Evolutionary conservation across 2,797 vertebrate species (phyloP).

Genomic region (Gymnopithys bicolor): DNA sequence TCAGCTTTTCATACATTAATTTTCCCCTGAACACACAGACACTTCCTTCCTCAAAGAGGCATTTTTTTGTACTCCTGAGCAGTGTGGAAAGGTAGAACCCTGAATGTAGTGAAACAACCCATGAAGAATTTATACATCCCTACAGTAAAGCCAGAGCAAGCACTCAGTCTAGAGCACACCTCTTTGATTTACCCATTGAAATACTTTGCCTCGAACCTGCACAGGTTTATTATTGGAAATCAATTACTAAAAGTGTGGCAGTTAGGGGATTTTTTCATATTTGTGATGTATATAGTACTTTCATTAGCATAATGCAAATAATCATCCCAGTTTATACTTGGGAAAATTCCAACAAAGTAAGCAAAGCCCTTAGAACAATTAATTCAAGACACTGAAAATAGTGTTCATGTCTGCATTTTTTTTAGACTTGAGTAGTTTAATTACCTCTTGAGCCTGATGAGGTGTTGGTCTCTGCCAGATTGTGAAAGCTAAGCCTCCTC

Average conservation of each 20-base stretch:
- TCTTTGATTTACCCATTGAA: background rate
- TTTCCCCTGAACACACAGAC: background rate
- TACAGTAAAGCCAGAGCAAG: background rate
- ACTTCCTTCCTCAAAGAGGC: background rate
- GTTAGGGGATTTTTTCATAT: background rate
- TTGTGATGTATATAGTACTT: background rate
- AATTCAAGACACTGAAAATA: background rate
- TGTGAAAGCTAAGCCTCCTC: background rate
- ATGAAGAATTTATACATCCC: background rate
- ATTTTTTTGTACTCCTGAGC: background rate
- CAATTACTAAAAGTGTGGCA: background rate
- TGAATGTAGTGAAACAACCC: background rate
- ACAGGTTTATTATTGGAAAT: slow-evolving; percentile 4
- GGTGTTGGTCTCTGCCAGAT: slow-evolving; percentile 13
- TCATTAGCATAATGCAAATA: background rate
- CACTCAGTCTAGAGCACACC: background rate
- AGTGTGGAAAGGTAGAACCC: background rate
- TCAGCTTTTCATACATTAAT: background rate
- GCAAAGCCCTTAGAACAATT: background rate
- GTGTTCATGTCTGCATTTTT: background rate
- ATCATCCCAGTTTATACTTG: background rate
- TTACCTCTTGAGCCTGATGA: slow-evolving; percentile 7
- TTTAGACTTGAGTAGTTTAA: background rate
- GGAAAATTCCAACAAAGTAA: background rate
- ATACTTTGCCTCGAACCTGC: background rate